phyloP scores from a whole-genome alignment of 1,140 invertebrate species.

The Teleogryllus occipitalis region DNA sequence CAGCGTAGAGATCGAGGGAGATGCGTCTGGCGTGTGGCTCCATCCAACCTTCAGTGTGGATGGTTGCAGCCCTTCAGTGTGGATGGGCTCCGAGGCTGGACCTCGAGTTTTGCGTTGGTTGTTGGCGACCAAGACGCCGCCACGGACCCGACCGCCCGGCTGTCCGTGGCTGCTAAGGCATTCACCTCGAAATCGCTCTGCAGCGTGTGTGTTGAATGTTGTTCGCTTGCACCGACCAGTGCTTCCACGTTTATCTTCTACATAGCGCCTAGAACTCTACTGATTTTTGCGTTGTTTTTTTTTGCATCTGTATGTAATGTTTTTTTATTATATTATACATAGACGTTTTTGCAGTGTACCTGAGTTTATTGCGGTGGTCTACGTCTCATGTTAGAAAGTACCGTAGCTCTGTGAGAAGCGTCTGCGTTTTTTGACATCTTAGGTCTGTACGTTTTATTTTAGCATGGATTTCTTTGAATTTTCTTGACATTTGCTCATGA shows the following conservation, averaged over 20 bases:
- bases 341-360: background rate
- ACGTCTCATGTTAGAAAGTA: background rate
- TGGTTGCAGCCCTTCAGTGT: too few relatives aligned
- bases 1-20: too few relatives aligned
- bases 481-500: background rate
- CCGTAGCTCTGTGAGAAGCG: background rate
- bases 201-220: background rate
- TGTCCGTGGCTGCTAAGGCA: too few relatives aligned
- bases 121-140: too few relatives aligned
- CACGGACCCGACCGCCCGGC: too few relatives aligned
- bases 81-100: too few relatives aligned
- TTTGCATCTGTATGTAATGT: conserved; percentile 14
- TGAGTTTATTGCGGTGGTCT: background rate
- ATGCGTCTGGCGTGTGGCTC: too few relatives aligned
- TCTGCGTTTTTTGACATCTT: background rate
- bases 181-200: background rate
- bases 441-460: conserved; percentile 5
- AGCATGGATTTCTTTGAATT: background rate
- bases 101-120: too few relatives aligned
- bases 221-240: background rate
- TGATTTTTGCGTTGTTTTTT: background rate
- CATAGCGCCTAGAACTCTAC: background rate
- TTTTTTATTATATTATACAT: conserved; percentile 10
- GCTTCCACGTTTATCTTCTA: background rate
- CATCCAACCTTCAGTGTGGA: too few relatives aligned